A percentile compares a stretch with the other conserved stretches of the same genome.
These are phyloP conservation scores for Rhabdomys pumilio DNA, from an alignment of 2,797 vertebrate genomes.

Conservation along the genomic window DNA sequence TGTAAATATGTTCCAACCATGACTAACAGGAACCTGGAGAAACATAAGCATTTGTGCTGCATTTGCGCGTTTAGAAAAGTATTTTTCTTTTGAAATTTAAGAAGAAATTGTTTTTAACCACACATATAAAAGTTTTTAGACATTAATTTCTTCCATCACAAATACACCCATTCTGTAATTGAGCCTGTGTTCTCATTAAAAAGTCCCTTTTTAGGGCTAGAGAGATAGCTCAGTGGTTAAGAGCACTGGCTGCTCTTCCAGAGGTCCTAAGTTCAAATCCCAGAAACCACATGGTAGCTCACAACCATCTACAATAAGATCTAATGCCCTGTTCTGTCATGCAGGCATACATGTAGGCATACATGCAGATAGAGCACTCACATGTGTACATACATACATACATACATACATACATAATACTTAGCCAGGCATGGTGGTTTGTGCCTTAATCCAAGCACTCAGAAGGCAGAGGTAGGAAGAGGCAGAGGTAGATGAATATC, in stretches of 20 bases:
- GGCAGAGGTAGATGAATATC: no score
- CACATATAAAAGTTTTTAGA: slow-evolving; percentile 38
- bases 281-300: no score
- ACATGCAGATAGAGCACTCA: no score
- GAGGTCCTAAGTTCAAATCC: background rate
- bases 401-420: no score
- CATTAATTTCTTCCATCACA: background rate
- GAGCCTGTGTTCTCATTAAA: slow-evolving; percentile 30
- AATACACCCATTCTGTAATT: background rate
- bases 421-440: no score
- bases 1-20: background rate
- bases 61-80: background rate
- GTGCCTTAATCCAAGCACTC: no score
- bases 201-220: background rate
- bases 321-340: no score
- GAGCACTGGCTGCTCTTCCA: background rate
- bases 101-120: slow-evolving; percentile 31
- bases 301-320: no score
- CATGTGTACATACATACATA: no score
- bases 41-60: slow-evolving; percentile 18
- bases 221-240: background rate
- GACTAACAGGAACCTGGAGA: background rate
- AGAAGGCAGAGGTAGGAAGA: no score
- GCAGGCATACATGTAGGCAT: no score
- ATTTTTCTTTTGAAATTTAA: slow-evolving; percentile 48